Evolutionary conservation across 2,797 vertebrate genomes (phyloP), one percentile per base, ranked within the genome.

Genomic region (Tiaroga cobitis): DNA sequence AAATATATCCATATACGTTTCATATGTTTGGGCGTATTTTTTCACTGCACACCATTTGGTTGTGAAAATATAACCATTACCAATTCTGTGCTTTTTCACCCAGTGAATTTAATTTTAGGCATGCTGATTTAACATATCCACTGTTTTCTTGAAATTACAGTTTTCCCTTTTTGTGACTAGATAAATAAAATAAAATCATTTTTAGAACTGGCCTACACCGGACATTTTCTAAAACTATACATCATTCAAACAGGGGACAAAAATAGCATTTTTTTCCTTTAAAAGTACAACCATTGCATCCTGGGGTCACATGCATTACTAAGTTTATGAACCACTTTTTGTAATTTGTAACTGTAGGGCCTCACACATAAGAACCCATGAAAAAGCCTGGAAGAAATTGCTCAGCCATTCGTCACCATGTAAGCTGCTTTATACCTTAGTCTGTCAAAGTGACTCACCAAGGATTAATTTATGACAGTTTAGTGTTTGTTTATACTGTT

Each of bases 361-460:
- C 65, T 51, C 63, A 51, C 29, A 81, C 29, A 67, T 49, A 67
- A 49, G n/a, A 67, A 43, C 41, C 43, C 41, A 34, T 7, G 34
- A 29, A 81, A 69, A 72, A 81, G 46, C 68, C 24, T 81, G 80
- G 80, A 81, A 81, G 72, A 72, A 81, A 81, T 56, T 68, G 46
- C n/a, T 70, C 16, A 70, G 67, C 51, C 18, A 59, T 54, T 85
- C 29, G 2, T 51, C 54, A 80, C 29, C 32, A 68, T 51, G n/a
- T 68, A 80, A 78, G 63, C 63, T 56, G 67, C 67, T 69, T 56
- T 51, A 56, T 51, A 59, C 49, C 32, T 41, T 51, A 37, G 39
- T 76, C 61, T 51, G 41, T 74, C 56, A 65, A 67, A 73, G 77
- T 59, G 67, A 56, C 68, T 67, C 76, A 77, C 75, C 11, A 39